Evolutionary conservation across 2,113 vertebrate species (phyloP).

Genomic region (Microtus ochrogaster): DNA sequence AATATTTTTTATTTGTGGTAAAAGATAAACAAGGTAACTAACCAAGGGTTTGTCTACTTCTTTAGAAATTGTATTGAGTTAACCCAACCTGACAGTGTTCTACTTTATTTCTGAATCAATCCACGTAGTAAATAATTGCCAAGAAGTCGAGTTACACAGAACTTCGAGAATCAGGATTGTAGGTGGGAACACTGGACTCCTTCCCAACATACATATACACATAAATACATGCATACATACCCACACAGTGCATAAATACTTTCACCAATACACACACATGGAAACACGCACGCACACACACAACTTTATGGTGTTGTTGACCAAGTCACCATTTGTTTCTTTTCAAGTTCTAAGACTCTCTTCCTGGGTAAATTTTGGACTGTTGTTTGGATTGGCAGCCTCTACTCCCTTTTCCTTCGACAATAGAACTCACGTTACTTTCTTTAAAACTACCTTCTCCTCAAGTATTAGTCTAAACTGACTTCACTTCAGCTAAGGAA

Average conservation of each 20-base stretch:
- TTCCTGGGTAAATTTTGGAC: neutral
- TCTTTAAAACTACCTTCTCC: constrained; percentile 12
- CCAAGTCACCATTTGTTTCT: neutral
- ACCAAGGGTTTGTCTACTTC: constrained; percentile 12
- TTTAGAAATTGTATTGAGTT: constrained; percentile 25
- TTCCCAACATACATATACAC: neutral
- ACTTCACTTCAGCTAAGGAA: constrained; percentile 23
- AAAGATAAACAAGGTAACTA: neutral
- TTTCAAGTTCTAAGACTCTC: neutral
- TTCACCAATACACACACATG: neutral
- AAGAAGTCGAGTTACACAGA: constrained; percentile 37
- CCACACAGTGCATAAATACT: neutral
- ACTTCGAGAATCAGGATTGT: neutral
- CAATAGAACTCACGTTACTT: neutral
- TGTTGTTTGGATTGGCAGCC: neutral
- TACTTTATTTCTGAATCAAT: constrained; percentile 29
- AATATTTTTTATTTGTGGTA: constrained; percentile 35
- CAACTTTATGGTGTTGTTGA: neutral
- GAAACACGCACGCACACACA: neutral
- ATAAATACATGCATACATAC: neutral
- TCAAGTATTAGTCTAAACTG: neutral
- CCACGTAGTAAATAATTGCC: constrained; percentile 5
- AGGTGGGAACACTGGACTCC: neutral
- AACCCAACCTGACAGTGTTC: neutral
- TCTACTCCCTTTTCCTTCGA: constrained; percentile 7